A percentile compares a stretch with the other conserved stretches of the same genome.
Evolutionary conservation across 2,113 vertebrate species (phyloP).

Genomic region (Pangasianodon hypophthalmus): DNA sequence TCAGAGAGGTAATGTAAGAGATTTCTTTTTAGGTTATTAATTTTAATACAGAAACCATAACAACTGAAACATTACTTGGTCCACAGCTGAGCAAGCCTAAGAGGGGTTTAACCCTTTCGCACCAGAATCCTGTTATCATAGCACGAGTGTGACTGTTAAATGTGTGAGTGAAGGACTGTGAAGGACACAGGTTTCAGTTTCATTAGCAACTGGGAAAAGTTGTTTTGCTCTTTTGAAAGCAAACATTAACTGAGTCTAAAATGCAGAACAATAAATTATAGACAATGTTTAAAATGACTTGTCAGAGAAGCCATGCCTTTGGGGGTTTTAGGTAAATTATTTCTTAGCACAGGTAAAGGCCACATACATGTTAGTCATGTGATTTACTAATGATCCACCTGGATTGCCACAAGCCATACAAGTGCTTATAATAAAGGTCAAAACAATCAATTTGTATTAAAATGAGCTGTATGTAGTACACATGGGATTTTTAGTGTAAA

Average conservation of each 20-base stretch:
- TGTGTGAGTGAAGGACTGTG: background rate
- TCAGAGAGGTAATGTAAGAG: background rate
- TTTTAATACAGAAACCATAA: background rate
- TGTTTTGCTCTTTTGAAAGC: background rate
- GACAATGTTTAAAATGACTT: background rate
- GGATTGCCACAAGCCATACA: background rate
- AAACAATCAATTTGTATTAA: background rate
- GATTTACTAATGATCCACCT: conserved; percentile 1
- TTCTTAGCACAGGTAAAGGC: background rate
- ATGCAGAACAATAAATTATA: background rate
- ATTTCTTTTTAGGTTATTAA: background rate
- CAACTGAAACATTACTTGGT: background rate
- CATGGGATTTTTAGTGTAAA: background rate
- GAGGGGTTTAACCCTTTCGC: background rate
- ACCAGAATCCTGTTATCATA: background rate
- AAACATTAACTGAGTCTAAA: background rate
- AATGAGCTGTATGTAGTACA: background rate
- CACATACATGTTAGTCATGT: background rate
- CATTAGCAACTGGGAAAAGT: background rate
- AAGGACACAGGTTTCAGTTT: background rate
- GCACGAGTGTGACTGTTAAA: background rate
- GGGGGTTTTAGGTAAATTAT: background rate
- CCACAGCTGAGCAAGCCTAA: background rate
- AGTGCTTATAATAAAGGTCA: background rate
- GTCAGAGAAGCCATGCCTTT: background rate